phyloP scores from a whole-genome alignment of 2,113 vertebrate genomes.

The Epinephelus moara region DNA sequence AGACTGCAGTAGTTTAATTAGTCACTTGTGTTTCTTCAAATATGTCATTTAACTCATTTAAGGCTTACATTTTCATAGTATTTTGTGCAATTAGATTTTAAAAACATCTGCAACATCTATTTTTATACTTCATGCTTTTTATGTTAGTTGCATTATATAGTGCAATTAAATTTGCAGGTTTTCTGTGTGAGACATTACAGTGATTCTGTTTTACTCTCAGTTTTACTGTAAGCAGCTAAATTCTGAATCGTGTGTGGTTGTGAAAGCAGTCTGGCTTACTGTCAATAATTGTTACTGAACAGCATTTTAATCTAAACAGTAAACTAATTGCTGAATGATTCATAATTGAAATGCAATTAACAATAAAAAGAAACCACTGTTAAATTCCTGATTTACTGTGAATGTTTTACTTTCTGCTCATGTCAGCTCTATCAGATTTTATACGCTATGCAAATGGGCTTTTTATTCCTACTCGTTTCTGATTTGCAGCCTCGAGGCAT shows the following conservation, averaged over 20 bases:
- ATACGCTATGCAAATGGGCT: slow-evolving; percentile 16
- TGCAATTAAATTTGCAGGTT: neutral
- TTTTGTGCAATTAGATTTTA: too few species aligned
- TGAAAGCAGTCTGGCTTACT: neutral
- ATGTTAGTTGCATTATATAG: neutral
- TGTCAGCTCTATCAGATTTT: slow-evolving; percentile 27
- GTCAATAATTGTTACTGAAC: neutral
- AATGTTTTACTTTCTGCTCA: slow-evolving; percentile 18
- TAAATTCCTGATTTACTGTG: neutral
- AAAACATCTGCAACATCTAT: neutral
- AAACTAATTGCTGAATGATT: slow-evolving; percentile 3
- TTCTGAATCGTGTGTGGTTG: neutral
- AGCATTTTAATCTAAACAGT: neutral
- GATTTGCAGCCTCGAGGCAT: slow-evolving; percentile 26
- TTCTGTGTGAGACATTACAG: neutral
- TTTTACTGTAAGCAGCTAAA: neutral
- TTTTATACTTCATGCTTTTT: neutral
- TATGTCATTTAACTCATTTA: neutral
- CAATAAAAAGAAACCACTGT: slow-evolving; percentile 8
- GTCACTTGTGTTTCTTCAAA: neutral
- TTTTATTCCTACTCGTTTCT: slow-evolving; percentile 38
- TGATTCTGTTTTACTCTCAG: neutral
- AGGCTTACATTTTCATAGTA: too few species aligned
- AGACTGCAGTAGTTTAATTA: neutral
- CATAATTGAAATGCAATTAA: slow-evolving; percentile 12